Evolutionary conservation across 2,888 invertebrate species (phyloP).

Genomic region (Lagria hirta): DNA sequence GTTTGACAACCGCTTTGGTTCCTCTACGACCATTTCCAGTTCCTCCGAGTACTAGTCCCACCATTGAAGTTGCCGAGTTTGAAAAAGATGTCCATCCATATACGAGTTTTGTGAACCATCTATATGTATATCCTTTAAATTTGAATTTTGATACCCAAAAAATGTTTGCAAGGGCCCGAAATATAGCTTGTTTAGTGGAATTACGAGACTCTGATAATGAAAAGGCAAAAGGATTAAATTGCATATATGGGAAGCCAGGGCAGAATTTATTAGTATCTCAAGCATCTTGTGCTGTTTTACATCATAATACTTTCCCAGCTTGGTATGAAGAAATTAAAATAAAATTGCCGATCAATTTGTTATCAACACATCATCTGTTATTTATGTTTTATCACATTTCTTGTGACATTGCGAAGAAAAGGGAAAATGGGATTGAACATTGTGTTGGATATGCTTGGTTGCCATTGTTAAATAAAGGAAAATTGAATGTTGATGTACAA

Average conservation of each 20-base stretch:
- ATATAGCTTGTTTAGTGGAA: conserved; percentile 90
- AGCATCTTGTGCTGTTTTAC: conserved; percentile 77
- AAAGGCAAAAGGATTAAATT: conserved; percentile 65
- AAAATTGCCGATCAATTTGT: conserved; percentile 81
- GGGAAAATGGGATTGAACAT: conserved; percentile 74
- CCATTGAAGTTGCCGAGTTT: conserved; percentile 84
- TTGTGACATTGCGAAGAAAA: conserved; percentile 79
- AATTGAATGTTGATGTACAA: conserved; percentile 80
- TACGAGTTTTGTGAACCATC: conserved; percentile 82
- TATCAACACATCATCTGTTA: conserved; percentile 84
- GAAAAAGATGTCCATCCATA: conserved; percentile 76
- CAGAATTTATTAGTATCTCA: conserved; percentile 65
- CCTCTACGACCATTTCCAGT: conserved; percentile 84
- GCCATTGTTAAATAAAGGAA: conserved; percentile 81
- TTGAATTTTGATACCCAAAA: conserved; percentile 91
- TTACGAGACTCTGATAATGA: conserved; percentile 80
- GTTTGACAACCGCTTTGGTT: conserved; percentile 78
- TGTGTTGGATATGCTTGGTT: conserved; percentile 95
- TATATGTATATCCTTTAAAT: conserved; percentile 87
- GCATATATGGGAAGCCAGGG: conserved; percentile 74
- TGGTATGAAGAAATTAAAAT: conserved; percentile 96
- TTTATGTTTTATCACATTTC: conserved; percentile 97
- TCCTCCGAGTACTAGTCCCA: conserved; percentile 74
- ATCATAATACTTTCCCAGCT: conserved; percentile 85
- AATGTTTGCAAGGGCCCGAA: conserved; percentile 87